Conservation (phyloP, 2,113 vertebrate species). For the Rhinoptilus africanus region DNA sequence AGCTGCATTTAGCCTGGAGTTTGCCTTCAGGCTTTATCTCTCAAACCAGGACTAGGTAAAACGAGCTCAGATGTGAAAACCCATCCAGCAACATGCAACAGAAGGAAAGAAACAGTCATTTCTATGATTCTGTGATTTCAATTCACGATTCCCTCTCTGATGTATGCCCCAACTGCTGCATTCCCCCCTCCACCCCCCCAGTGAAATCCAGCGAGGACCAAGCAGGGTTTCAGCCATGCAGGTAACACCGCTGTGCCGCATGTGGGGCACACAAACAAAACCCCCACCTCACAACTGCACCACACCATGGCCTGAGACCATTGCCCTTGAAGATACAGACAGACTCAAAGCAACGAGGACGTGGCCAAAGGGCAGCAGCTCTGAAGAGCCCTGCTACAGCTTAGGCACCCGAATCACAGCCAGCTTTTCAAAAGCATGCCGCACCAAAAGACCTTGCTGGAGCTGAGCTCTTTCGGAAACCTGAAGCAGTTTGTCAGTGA, state of each 20-base stretch:
- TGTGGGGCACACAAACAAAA: neutral
- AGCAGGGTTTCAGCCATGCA: neutral
- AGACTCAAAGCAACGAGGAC: neutral
- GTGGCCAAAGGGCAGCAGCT: neutral
- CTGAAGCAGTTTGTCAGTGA: neutral
- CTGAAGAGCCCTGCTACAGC: neutral
- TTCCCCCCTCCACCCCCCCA: neutral
- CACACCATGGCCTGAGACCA: neutral
- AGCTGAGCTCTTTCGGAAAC: neutral
- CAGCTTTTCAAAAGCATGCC: neutral
- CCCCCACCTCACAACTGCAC: neutral
- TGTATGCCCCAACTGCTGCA: neutral
- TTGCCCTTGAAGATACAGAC: neutral
- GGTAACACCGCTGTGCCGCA: neutral
- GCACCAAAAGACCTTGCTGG: neutral
- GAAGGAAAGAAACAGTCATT: neutral
- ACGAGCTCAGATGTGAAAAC: neutral
- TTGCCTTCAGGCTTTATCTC: neutral
- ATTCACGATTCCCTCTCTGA: neutral
- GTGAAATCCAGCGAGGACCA: rapidly evolving
- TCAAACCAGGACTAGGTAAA: neutral
- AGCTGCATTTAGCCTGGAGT: neutral
- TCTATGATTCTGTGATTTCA: neutral
- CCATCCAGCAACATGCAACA: neutral
- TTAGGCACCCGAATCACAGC: neutral